Evolutionary conservation across 2,797 vertebrate species (phyloP), one percentile per base, ranked within the genome.

Genomic region (Iguana delicatissima): DNA sequence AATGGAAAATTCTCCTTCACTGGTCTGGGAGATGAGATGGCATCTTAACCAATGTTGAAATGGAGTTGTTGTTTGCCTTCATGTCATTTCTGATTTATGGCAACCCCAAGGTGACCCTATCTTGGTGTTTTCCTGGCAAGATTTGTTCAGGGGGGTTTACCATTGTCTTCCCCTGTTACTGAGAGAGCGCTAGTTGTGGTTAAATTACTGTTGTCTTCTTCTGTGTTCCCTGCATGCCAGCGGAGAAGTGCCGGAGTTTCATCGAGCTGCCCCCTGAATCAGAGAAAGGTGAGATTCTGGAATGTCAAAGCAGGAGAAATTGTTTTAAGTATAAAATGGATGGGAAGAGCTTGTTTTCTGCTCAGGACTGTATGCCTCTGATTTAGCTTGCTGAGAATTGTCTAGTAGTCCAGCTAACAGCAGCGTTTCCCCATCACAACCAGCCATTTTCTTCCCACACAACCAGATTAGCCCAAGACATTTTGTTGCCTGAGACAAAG

Each of bases 191-290:
- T 35, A 90, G 16, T 46, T 38, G 35, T 50, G 73, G 35, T 59
- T 84, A 88, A 85, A 80, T 77, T 38, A 9, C 38, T 18, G 32
- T 7, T 67, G 64, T 76, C n/a, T 87, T 59, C 69, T 80, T 52
- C n/a, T 52, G 8, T 77, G 67, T 73, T 69, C 73, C 35, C 10
- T 14, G 67, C 32, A 14, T 76, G 83, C 59, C 93, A 98, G 98
- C 97, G 62, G 98, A 98, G 94, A 96, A 97, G 90, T 98, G 98
- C 91, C 97, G 98, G 57, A 98, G 98, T 89, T 98, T 98, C 89
- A 97, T 98, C 16, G 98, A 98, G 38, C 94, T 98, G 92, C 98
- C 97, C 62, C 98, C 98, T 1, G 98, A 97, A 46, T 98, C 98
- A 84, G 98, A 98, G 85, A 98, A 98, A 97, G 98, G 98, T 98